These are phyloP conservation scores for Orchestia grillus DNA, from an alignment of 1,140 invertebrate species.

Conservation along the genomic window DNA sequence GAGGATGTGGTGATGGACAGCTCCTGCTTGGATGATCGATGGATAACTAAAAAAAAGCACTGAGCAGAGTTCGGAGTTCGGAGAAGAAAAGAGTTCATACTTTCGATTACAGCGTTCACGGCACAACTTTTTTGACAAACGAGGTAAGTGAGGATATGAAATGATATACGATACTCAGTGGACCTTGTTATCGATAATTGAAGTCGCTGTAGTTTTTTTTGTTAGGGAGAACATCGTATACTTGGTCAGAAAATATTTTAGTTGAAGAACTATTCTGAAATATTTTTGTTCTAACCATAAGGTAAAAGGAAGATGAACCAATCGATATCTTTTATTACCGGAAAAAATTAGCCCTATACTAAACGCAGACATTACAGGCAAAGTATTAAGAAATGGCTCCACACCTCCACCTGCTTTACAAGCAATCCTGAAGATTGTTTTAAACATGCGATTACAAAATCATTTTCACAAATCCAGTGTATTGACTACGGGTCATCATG, in stretches of 20 bases:
- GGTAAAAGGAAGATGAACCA: neutral
- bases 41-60: neutral
- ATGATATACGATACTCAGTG: neutral
- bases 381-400: too few species aligned
- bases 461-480: too few species aligned
- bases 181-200: neutral
- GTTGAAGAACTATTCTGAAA: neutral
- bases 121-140: neutral
- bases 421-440: too few species aligned
- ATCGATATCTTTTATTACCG: too few species aligned
- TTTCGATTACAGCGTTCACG: neutral
- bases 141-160: neutral
- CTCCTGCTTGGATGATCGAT: conserved; percentile 1
- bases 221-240: neutral
- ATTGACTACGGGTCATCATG: too few species aligned
- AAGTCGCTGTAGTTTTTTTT: neutral
- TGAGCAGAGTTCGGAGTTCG: neutral
- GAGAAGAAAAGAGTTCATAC: neutral
- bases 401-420: too few species aligned
- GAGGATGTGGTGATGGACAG: neutral
- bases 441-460: too few species aligned
- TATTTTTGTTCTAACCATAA: neutral
- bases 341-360: too few species aligned
- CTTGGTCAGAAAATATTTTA: neutral
- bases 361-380: too few species aligned